These are phyloP conservation scores for Periophthalmus modestus DNA, from an alignment of 2,113 vertebrate genomes.

Conservation along the genomic window DNA sequence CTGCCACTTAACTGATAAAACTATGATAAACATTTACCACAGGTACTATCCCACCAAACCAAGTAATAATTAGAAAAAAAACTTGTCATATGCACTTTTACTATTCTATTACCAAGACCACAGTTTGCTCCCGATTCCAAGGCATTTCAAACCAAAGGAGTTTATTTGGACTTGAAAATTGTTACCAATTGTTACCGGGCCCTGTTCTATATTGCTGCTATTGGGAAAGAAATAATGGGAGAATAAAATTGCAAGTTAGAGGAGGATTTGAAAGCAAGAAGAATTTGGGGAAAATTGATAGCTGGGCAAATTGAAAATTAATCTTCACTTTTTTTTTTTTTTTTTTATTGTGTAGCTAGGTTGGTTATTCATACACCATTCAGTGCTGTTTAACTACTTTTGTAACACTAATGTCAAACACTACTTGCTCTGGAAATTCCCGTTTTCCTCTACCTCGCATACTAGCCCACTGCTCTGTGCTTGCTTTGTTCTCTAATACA, in stretches of 20 bases:
- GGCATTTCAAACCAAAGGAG: slow-evolving; percentile 55
- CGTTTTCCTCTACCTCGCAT: too few relatives aligned
- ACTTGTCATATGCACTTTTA: slow-evolving; percentile 62
- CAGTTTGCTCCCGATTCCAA: slow-evolving; percentile 70
- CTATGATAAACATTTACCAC: too few relatives aligned
- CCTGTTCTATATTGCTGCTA: slow-evolving; percentile 13
- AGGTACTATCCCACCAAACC: too few relatives aligned
- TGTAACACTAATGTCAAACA: too few relatives aligned
- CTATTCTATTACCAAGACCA: slow-evolving; percentile 73
- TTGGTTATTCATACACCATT: too few relatives aligned
- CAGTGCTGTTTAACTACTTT: too few relatives aligned
- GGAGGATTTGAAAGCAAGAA: slow-evolving; percentile 23
- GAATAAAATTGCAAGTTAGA: slow-evolving; percentile 34
- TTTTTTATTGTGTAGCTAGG: too few relatives aligned
- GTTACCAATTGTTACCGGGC: slow-evolving; percentile 78
- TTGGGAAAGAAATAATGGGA: slow-evolving; percentile 64
- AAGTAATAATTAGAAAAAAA: slow-evolving; percentile 22
- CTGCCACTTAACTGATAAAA: too few relatives aligned
- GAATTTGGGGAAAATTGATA: slow-evolving; percentile 18
- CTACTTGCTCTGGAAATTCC: too few relatives aligned
- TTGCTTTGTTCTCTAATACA: too few relatives aligned
- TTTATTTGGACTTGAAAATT: slow-evolving; percentile 82
- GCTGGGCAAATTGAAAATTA: background rate
- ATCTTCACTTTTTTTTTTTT: too few relatives aligned
- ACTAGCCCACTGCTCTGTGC: too few relatives aligned